Conservation (phyloP, 2,113 vertebrate species). For the Embiotoca jacksoni region DNA sequence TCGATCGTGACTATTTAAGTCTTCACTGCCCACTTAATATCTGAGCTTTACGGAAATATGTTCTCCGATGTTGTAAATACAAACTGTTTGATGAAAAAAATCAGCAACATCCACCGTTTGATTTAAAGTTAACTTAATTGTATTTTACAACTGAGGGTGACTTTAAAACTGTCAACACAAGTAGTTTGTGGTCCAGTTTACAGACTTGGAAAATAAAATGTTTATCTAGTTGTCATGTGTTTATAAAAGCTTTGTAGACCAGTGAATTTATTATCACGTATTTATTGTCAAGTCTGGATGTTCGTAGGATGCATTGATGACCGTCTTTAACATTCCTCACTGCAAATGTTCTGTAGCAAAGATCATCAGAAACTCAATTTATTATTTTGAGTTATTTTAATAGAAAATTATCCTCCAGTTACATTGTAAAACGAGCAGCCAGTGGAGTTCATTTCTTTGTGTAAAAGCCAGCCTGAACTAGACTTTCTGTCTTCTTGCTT, state of each 20-base stretch:
- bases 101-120: not conserved
- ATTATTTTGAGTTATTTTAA: not conserved
- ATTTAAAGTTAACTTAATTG: not conserved
- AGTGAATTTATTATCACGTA: constrained; percentile 2
- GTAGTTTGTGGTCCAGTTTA: too few species aligned
- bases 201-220: constrained; percentile 1
- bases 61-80: constrained; percentile 22
- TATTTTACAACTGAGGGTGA: not conserved
- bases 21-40: constrained; percentile 18
- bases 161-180: not conserved
- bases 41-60: constrained; percentile 20
- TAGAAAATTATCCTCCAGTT: not conserved
- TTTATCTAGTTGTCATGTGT: not conserved
- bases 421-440: constrained; percentile 14
- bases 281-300: not conserved
- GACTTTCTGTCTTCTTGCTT: constrained; percentile 55
- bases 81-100: not conserved
- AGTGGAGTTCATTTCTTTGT: constrained; percentile 15
- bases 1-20: constrained; percentile 19
- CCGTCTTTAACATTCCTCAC: constrained; percentile 17
- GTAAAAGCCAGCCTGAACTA: constrained; percentile 33
- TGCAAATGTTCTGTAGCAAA: not conserved
- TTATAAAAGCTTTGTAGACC: not conserved
- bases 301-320: not conserved
- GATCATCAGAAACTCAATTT: constrained; percentile 9